Evolutionary conservation across 2,888 invertebrate species (phyloP), one percentile per base, ranked within the genome.

Genomic region (Ryuthela nishihirai): DNA sequence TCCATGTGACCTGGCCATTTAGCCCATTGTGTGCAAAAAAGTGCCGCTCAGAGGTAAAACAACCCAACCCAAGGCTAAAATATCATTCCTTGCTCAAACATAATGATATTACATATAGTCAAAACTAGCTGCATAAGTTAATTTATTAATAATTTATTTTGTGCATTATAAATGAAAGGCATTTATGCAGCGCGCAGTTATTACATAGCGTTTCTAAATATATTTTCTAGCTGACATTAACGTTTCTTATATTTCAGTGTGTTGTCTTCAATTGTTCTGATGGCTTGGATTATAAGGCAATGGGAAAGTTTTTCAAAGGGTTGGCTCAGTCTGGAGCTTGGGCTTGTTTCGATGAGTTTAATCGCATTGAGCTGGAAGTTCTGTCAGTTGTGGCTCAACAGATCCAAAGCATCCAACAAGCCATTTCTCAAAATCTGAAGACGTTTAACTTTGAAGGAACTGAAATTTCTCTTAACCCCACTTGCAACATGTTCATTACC

Each of bases 231-330:
- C n/a, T n/a, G n/a, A n/a, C n/a, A n/a, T n/a, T n/a, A n/a, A n/a
- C n/a, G n/a, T 7, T 32, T 20, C 9, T 18, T 39, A 29, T 3
- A 4, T 41, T 41, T 21, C 63, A 76, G 73, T 95, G 94, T 74
- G 90, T 95, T 1, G 93, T 95, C 0, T 94, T 97, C 76, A 94
- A 95, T 77, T 95, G 95, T 70, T 93, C 93, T 0, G 92, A 94
- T 66, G 91, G 92, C 2, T 78, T 95, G 39, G 92, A 95, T 73
- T 94, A 88, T 71, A 91, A 90, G 72, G 91, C 94, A 0, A 82
- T 95, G 72, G 93, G 93, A 24, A 95, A 94, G 75, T 94, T 97
- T 78, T 93, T 97, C 73, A 95, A 95, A 83, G 94, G 94, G 43
- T 76, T 94, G 62, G 89, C 88, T 0, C 89, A 89, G 72, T 85